A percentile compares a stretch with the other conserved stretches of the same genome.
Evolutionary conservation across 2,113 vertebrate genomes (phyloP).

Genomic region (Dicaeum eximium): DNA sequence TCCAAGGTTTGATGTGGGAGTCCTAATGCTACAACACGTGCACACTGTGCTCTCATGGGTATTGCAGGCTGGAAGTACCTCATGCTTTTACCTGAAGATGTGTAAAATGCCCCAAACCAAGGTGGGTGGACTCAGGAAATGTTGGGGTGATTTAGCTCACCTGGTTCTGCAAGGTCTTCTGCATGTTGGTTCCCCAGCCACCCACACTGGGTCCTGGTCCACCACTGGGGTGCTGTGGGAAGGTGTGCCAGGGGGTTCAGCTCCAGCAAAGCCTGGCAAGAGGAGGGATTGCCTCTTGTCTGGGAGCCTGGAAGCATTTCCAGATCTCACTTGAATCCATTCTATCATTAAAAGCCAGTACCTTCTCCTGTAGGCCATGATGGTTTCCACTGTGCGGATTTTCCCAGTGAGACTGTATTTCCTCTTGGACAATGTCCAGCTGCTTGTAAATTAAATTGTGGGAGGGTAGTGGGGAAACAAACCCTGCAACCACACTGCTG

Average conservation of each 20-base stretch:
- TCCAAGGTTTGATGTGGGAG: neutral
- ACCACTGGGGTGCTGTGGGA: rapidly evolving
- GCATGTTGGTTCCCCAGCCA: neutral
- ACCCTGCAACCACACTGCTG: neutral
- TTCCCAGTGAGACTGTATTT: neutral
- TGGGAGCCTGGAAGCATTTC: neutral
- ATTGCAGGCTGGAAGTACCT: neutral
- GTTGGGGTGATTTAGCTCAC: neutral
- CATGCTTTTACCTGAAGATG: neutral
- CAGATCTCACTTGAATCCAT: neutral
- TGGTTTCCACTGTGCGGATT: neutral
- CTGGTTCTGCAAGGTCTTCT: neutral
- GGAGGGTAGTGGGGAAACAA: neutral
- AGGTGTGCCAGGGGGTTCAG: neutral
- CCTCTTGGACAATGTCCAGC: neutral
- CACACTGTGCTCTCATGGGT: neutral
- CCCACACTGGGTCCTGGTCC: rapidly evolving
- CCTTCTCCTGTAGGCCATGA: neutral
- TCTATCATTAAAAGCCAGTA: neutral
- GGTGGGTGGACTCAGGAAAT: neutral
- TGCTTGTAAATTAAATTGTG: neutral
- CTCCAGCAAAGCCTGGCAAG: rapidly evolving
- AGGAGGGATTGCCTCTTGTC: rapidly evolving
- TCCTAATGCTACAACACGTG: rapidly evolving
- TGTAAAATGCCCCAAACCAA: neutral